phyloP scores from a whole-genome alignment of 2,113 vertebrate genomes.

The Electrona antarctica region DNA sequence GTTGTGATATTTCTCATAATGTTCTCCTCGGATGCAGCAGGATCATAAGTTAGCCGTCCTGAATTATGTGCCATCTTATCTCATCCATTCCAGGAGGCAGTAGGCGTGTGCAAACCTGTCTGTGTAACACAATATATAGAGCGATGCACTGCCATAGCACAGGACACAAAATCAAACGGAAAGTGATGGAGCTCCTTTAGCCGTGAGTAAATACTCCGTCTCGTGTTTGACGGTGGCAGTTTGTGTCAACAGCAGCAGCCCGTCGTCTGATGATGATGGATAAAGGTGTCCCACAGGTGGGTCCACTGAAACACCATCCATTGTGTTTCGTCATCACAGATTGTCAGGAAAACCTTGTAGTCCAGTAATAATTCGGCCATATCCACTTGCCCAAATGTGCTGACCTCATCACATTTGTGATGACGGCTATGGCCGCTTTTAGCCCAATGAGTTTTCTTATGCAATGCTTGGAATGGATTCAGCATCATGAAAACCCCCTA shows the following conservation, averaged over 20 bases:
- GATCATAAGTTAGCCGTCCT: neutral
- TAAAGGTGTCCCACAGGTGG: no score
- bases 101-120: no score
- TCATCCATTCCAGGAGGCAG: no score
- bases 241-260: slow-evolving; percentile 17
- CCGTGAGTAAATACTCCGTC: slow-evolving; percentile 4
- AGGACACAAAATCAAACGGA: slow-evolving; percentile 38
- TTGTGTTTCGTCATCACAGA: slow-evolving; percentile 23
- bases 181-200: slow-evolving; percentile 10
- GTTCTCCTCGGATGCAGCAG: slow-evolving; percentile 11
- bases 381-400: no score
- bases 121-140: no score
- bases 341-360: slow-evolving; percentile 36
- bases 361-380: neutral
- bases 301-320: slow-evolving; percentile 26
- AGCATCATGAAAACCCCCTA: no score
- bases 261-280: slow-evolving; percentile 27
- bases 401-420: no score
- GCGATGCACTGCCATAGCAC: neutral
- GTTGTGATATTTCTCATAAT: slow-evolving; percentile 12
- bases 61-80: no score
- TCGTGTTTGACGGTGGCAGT: neutral
- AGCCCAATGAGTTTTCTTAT: no score
- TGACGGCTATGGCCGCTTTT: no score
- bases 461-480: no score